phyloP scores from a whole-genome alignment of 2,797 vertebrate genomes.

The Aselliscus stoliczkanus region DNA sequence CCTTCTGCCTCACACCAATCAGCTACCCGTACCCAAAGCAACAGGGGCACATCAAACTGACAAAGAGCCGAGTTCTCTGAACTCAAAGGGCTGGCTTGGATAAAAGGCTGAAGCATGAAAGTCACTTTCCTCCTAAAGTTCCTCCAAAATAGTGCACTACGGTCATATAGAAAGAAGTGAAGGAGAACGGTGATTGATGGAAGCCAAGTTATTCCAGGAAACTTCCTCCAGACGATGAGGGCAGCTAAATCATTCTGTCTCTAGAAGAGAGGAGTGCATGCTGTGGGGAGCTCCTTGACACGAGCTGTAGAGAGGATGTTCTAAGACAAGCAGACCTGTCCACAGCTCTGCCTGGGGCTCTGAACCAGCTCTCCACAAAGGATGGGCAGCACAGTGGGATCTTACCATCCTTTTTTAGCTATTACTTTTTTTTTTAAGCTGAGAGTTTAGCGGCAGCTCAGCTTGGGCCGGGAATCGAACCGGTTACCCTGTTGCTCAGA shows the following conservation, averaged over 20 bases:
- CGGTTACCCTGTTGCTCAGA: too few relatives aligned
- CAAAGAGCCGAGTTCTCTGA: neutral
- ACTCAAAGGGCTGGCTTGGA: neutral
- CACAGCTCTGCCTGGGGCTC: accelerated
- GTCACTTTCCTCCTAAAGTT: neutral
- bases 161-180: neutral
- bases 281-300: accelerated
- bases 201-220: neutral
- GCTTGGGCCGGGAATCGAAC: too few relatives aligned
- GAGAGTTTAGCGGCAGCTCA: too few relatives aligned
- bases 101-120: neutral
- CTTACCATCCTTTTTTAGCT: slow-evolving; percentile 93
- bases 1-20: neutral
- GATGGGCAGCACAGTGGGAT: too few relatives aligned
- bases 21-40: neutral
- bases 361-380: neutral
- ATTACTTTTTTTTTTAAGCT: too few relatives aligned
- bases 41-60: neutral
- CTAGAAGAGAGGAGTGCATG: neutral
- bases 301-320: neutral
- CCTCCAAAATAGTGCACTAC: neutral
- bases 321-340: neutral
- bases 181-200: neutral
- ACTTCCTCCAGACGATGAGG: neutral
- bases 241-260: neutral